Evolutionary conservation across 2,797 vertebrate species (phyloP), one percentile per base, ranked within the genome.

Genomic region (Parauchenoglanis punctatus): DNA sequence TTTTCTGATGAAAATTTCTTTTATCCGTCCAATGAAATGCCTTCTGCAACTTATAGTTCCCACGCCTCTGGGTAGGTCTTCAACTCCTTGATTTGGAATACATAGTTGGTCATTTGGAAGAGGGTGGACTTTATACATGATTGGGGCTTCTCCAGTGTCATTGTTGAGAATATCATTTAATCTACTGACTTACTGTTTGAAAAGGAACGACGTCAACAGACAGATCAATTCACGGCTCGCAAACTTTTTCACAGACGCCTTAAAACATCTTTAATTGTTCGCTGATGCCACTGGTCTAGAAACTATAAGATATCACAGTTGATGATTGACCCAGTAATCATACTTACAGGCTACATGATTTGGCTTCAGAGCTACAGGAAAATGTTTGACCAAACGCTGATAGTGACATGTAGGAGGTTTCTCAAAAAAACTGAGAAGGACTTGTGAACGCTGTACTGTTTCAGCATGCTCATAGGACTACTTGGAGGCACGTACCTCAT

Each of bases 401-500:
- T 31, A 49, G 7, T 7, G 59, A 63, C 3, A 17, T 46, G 25
- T 25, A 46, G 58, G 12, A 49, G 4, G 2, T 59, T 80, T 78
- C n/a, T 78, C 15, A 15, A 7, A 44, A 15, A 61, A 4, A 31
- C 20, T 65, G 44, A 49, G 61, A 18, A 65, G 5, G 59, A 65
- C 7, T 35, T 12, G 31, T 80, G 77, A 59, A 80, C 31, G 10
- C 10, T 2, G 1, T 31, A 78, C 7, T 25, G 31, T 81, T 61
- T 44, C 18, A 46, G 23, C 7, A 78, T 78, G 28, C 49, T 31
- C 7, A 7, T 25, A 49, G 44, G 40, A 12, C 31, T 40, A 75
- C 31, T 13, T 46, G 23, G 59, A 56, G 44, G 59, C n/a, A 17
- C 95, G 95, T 88, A 99, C 99, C 98, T 99, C 98, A 0, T 98